A percentile compares a stretch with the other conserved stretches of the same genome.
These are phyloP conservation scores for Calidris pygmaea DNA, from an alignment of 2,113 vertebrate genomes.

Conservation along the genomic window DNA sequence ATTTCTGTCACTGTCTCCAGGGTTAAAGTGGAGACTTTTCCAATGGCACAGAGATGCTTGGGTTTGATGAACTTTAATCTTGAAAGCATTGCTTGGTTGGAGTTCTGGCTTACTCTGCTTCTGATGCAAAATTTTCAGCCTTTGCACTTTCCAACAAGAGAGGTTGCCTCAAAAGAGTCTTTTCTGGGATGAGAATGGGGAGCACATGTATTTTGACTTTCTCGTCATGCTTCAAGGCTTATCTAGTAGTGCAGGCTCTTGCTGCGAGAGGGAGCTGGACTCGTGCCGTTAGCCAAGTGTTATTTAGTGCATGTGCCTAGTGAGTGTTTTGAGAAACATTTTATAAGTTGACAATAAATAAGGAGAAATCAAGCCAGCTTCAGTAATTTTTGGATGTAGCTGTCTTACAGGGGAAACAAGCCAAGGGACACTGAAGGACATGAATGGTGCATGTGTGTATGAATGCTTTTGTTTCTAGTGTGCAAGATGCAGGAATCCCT, in stretches of 20 bases:
- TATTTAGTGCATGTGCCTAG: background rate
- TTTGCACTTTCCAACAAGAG: background rate
- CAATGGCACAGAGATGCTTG: fast-evolving
- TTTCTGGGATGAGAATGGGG: background rate
- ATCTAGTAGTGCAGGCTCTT: background rate
- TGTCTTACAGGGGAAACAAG: background rate
- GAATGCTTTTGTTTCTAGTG: background rate
- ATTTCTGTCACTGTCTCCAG: background rate
- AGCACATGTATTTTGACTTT: background rate
- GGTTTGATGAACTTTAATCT: background rate
- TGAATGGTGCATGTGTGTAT: background rate
- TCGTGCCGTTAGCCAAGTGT: background rate
- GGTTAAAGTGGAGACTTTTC: background rate
- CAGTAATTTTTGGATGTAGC: background rate
- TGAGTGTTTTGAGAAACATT: constrained; percentile 18
- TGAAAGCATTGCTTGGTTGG: background rate
- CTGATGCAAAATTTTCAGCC: background rate
- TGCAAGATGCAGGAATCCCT: background rate
- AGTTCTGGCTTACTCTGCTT: background rate
- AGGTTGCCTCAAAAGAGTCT: background rate
- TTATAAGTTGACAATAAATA: constrained; percentile 16
- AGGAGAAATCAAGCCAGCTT: constrained; percentile 11
- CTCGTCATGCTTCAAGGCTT: background rate
- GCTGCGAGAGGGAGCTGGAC: background rate
- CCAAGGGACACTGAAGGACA: background rate